These are phyloP conservation scores for Aulostomus chinensis DNA, from an alignment of 2,797 vertebrate genomes.

Conservation along the genomic window DNA sequence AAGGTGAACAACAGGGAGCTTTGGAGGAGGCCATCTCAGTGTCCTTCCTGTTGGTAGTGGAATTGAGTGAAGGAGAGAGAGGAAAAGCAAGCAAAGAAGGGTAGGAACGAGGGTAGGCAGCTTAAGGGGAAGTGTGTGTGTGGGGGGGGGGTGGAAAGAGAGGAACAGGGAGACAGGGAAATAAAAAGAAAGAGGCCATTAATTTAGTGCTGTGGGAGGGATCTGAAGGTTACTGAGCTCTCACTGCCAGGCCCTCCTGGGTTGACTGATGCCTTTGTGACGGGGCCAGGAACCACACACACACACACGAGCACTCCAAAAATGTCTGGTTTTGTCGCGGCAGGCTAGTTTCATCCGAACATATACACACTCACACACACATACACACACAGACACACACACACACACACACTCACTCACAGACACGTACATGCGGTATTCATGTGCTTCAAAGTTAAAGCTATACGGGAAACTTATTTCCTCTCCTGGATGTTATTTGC, in stretches of 20 bases:
- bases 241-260: slow-evolving; percentile 79
- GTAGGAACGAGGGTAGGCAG: slow-evolving; percentile 29
- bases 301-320: slow-evolving; percentile 45
- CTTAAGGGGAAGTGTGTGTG: slow-evolving; percentile 55
- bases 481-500: slow-evolving; percentile 39
- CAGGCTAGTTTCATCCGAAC: slow-evolving; percentile 50
- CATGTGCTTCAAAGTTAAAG: slow-evolving; percentile 60
- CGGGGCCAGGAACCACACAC: slow-evolving; percentile 71
- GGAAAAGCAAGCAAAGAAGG: too few relatives aligned
- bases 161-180: slow-evolving; percentile 60
- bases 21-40: slow-evolving; percentile 21
- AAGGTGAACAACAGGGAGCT: background rate
- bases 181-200: slow-evolving; percentile 80
- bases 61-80: slow-evolving; percentile 23
- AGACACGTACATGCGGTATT: slow-evolving; percentile 35
- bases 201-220: slow-evolving; percentile 80
- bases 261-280: slow-evolving; percentile 81
- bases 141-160: slow-evolving; percentile 58
- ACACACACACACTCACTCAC: slow-evolving; percentile 22
- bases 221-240: slow-evolving; percentile 77
- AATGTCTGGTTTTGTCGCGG: slow-evolving; percentile 59
- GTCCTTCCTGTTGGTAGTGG: slow-evolving; percentile 15
- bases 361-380: slow-evolving; percentile 37
- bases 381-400: slow-evolving; percentile 39
- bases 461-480: slow-evolving; percentile 52